Conservation (phyloP, 2,888 invertebrate genomes). For the Idaea straminata region DNA sequence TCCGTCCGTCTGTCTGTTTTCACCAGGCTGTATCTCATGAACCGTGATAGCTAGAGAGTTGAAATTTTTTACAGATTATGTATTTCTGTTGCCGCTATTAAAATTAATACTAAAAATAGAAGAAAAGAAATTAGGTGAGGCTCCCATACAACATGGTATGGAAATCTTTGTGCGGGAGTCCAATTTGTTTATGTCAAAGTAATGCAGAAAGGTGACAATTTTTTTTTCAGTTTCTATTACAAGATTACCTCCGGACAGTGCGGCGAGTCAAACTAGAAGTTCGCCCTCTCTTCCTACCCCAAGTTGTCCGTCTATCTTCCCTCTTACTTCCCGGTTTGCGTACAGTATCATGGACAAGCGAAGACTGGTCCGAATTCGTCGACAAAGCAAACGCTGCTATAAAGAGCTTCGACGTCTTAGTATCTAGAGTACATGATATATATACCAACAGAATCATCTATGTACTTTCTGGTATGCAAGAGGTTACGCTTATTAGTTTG, state of each 20-base stretch:
- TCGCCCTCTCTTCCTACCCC: slow-evolving; percentile 93
- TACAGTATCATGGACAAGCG: slow-evolving; percentile 92
- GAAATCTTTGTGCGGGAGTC: no score
- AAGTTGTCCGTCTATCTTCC: slow-evolving; percentile 90
- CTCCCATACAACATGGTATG: no score
- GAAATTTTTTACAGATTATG: no score
- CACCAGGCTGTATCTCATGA: no score
- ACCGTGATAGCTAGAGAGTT: no score
- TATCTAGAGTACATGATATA: slow-evolving; percentile 92
- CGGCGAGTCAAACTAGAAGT: slow-evolving; percentile 91
- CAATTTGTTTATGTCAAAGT: slow-evolving; percentile 28
- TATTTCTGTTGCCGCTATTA: no score
- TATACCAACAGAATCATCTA: slow-evolving; percentile 94
- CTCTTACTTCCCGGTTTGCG: slow-evolving; percentile 90
- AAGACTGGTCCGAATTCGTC: slow-evolving; percentile 89
- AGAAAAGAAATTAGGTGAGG: no score
- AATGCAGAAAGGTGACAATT: not conserved
- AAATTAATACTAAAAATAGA: no score
- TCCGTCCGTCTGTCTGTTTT: no score
- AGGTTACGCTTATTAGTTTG: slow-evolving; percentile 88
- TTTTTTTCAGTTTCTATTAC: slow-evolving; percentile 84
- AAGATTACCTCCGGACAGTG: slow-evolving; percentile 86
- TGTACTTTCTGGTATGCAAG: slow-evolving; percentile 92
- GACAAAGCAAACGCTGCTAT: slow-evolving; percentile 88
- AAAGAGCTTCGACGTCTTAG: slow-evolving; percentile 87